Evolutionary conservation across 2,797 vertebrate species (phyloP).

Genomic region (Euphonia xanthogaster): DNA sequence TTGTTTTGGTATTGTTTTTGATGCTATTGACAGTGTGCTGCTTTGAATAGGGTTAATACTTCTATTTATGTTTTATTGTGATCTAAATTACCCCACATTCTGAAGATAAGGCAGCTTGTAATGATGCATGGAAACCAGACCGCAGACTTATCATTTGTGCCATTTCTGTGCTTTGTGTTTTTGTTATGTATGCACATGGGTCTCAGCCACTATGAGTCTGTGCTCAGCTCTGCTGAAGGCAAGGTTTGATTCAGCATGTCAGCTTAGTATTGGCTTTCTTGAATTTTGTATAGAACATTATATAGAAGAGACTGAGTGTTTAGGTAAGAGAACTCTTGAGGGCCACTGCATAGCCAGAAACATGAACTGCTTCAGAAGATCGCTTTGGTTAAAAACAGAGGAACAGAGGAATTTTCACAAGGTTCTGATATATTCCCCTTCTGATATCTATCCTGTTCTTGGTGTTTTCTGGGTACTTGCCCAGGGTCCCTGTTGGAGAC

Average conservation of each 20-base stretch:
- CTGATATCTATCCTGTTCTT: neutral
- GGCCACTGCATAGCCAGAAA: neutral
- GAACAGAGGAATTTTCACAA: neutral
- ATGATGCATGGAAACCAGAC: neutral
- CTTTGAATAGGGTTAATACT: neutral
- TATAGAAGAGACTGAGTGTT: neutral
- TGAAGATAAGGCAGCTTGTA: neutral
- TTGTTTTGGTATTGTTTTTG: neutral
- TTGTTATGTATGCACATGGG: neutral
- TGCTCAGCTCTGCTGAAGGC: neutral
- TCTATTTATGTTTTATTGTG: neutral
- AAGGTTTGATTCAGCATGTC: neutral
- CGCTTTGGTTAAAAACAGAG: neutral
- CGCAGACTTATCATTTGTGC: neutral
- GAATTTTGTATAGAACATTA: neutral
- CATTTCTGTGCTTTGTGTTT: neutral
- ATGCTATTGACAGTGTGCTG: neutral
- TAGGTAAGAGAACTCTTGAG: neutral
- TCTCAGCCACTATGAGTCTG: neutral
- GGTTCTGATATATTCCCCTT: neutral
- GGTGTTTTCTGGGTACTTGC: neutral
- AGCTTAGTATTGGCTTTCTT: neutral
- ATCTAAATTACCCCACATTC: neutral
- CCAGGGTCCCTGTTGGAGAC: fast-evolving
- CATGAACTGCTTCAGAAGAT: neutral